Evolutionary conservation across 53 echinoderm and acorn worm genomes (phyloP).

Genomic region (Crossaster papposus): DNA sequence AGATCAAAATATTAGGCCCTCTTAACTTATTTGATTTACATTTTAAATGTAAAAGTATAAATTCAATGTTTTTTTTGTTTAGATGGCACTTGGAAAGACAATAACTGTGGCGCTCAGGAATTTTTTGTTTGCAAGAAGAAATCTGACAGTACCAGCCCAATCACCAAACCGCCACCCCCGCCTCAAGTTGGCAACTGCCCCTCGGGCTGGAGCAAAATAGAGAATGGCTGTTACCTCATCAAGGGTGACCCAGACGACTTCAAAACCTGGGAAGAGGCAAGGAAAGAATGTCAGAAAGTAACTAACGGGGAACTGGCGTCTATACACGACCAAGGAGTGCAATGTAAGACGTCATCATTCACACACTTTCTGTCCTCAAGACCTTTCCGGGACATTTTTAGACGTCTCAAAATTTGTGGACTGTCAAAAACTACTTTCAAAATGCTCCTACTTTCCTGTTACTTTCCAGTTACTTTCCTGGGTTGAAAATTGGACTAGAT

Average conservation of each 20-base stretch:
- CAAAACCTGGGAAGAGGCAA: conserved; percentile 35
- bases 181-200: conserved; percentile 68
- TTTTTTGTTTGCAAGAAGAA: conserved; percentile 71
- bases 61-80: not conserved
- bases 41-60: not conserved
- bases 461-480: no score
- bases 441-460: no score
- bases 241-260: not conserved
- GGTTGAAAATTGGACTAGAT: no score
- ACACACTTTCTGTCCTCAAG: no score
- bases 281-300: conserved; percentile 30
- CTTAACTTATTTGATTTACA: no score
- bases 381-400: no score
- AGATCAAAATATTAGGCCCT: no score
- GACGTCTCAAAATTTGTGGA: no score
- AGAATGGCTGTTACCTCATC: conserved; percentile 66
- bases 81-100: conserved; percentile 75
- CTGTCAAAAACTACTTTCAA: no score
- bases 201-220: conserved; percentile 56
- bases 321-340: conserved; percentile 58
- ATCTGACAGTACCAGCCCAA: conserved; percentile 44
- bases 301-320: conserved; percentile 50
- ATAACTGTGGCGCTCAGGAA: conserved; percentile 65
- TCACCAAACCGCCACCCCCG: conserved; percentile 36
- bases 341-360: conserved; percentile 25